Evolutionary conservation across 2,888 invertebrate species (phyloP), one percentile per base, ranked within the genome.

Genomic region (Pegoplata infirma): DNA sequence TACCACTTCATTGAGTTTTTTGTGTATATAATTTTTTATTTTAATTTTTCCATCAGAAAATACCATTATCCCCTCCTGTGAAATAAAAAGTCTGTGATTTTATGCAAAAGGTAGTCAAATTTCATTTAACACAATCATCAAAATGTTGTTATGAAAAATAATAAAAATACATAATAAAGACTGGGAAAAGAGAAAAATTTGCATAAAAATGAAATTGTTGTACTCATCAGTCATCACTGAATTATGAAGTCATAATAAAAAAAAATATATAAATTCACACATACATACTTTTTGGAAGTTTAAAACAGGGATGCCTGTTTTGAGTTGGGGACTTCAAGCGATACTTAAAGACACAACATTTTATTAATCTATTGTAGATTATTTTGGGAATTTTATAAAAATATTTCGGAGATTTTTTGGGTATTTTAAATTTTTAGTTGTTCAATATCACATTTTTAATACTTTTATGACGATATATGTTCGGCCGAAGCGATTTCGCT

Each of bases 51-150:
- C 51, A 61, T 25, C 53, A 19, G 25, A 23, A 7, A 71, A 63
- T n/a, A 32, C 12, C 51, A 14, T 12, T 61, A 46, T 32, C 10
- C 6, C 51, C 7, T 32, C 32, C 32, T 14, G 17, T 17, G 28
- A 8, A 44, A 7, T 28, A 61, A 46, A 14, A 12, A n/a, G 14
- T 3, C 53, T 40, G 14, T 56, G 32, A 49, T 56, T 56, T 63
- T 64, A 72, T 56, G 10, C 16, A 49, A 72, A 72, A 56, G 72
- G 49, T 64, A 64, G 40, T 49, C 56, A 58, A 73, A 56, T 28
- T 73, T 64, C 49, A 73, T 73, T 73, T 64, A 56, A 51, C 56
- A 49, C 36, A 47, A 58, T 44, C 56, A 64, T 58, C 47, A 56
- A 58, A 72, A 56, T 47, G 28, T 47, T 63, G 8, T 63, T 55